phyloP scores from a whole-genome alignment of 2,888 invertebrate genomes.

The Corbicula japonica region DNA sequence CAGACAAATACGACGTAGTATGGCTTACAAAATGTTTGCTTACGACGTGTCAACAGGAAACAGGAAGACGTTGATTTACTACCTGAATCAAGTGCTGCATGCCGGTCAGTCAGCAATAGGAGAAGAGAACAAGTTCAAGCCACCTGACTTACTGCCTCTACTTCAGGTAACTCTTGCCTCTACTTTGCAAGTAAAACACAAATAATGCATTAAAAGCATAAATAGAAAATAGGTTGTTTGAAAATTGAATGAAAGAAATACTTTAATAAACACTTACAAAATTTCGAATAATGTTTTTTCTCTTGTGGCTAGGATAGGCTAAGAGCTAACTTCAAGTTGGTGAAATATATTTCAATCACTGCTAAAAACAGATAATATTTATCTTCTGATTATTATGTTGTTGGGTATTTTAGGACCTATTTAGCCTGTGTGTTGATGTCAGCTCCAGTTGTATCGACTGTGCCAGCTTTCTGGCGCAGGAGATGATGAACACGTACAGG shows the following conservation, averaged over 20 bases:
- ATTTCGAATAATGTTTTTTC: too few relatives aligned
- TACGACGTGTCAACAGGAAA: constrained; percentile 52
- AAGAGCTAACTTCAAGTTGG: too few relatives aligned
- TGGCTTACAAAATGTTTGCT: constrained; percentile 66
- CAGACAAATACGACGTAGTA: constrained; percentile 54
- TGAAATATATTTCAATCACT: too few relatives aligned
- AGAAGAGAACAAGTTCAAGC: not conserved
- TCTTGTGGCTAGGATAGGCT: too few relatives aligned
- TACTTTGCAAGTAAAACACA: not conserved
- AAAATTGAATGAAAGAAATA: not conserved
- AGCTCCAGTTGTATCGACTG: constrained; percentile 70
- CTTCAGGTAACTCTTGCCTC: constrained; percentile 37
- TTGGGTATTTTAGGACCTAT: constrained; percentile 61
- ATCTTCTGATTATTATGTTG: too few relatives aligned
- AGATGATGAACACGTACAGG: constrained; percentile 67
- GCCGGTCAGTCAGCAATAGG: constrained; percentile 31
- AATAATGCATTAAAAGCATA: too few relatives aligned
- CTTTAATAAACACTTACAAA: too few relatives aligned
- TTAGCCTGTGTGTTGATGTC: constrained; percentile 66
- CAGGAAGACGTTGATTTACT: constrained; percentile 64
- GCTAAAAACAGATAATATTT: too few relatives aligned
- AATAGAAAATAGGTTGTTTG: not conserved
- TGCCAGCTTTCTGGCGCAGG: constrained; percentile 64
- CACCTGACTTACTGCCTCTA: constrained; percentile 54
- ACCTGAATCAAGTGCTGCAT: constrained; percentile 51